Evolutionary conservation across 2,797 vertebrate species (phyloP), one percentile per base, ranked within the genome.

Genomic region (Aulostomus chinensis): DNA sequence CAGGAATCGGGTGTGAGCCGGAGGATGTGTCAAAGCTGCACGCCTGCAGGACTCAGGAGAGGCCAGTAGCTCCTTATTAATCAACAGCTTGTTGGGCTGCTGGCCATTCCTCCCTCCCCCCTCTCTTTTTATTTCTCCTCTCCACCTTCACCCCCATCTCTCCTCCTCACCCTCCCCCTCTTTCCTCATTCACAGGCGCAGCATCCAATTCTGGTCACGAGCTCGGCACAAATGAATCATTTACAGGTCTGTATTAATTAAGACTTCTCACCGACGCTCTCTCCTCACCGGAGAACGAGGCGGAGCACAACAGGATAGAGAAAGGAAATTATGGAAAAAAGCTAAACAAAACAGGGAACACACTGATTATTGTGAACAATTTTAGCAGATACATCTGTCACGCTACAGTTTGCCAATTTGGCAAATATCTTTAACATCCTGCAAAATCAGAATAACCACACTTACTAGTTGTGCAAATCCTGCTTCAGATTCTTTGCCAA

Each of bases 151-250:
- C n/a, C n/a, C n/a, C n/a, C n/a, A n/a, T n/a, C n/a, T n/a, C n/a
- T n/a, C n/a, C 90, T 92, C 89, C 3, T 8, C 33, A 2, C 11
- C 7, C 35, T 18, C 57, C 93, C 93, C 61, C 35, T n/a, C 17
- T 24, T 10, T 51, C 29, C 20, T 33, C 38, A 24, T 45, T 55
- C 13, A 48, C 15, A 58, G 54, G 34, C n/a, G 29, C 34, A n/a
- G 43, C 30, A 40, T 63, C 21, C 11, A 30, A 13, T 22, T 53
- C 35, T 54, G 36, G 17, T 53, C 53, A 48, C 29, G 30, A 37
- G 40, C 64, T 47, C 67, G 88, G 84, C 12, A 91, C 80, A 73
- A 92, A 93, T 14, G 89, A 93, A 36, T 92, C 92, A 80, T 73
- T 67, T 68, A 90, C 89, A 90, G 25, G 89, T 39, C 15, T 3